Base-by-base conservation (phyloP, 1,140 invertebrate genomes). In the Mercenaria mercenaria region DNA sequence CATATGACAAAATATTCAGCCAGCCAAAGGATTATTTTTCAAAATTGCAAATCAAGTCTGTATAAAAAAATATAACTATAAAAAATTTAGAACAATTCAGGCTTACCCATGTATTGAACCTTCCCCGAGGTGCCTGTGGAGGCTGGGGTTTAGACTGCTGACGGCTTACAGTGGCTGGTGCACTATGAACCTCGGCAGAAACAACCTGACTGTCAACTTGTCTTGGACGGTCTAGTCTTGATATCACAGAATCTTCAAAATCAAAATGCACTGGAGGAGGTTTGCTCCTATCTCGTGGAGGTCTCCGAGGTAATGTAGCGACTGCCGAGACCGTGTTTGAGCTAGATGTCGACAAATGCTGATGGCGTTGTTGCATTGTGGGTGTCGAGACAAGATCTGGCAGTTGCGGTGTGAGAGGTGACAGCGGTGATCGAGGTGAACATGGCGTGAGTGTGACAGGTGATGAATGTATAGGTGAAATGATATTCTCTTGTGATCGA, bases 261-360 rank as follows among this genome's bases (percentile, higher is more conserved):
- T 89, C 64, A 81, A 89, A 89, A 59, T 89, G 87, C 67, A 88
- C 81, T 34, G 91, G 81, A 13, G 90, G 92, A 10, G 79, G 61
- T 87, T 91, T 94, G 26, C 72, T 79, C 29, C 76, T 76, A 20
- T 92, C 90, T 52, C 80, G 87, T 10, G 79, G 83, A 26, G 79
- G 83, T 76, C 90, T 83, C 69, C 94, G 88, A n/a, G 94, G 94
- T 52, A 95, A 61, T 23, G 94, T 95, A 0, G 94, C 94, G 13
- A 94, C 90, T 50, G 94, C 92, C 34, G 92, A 93, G n/a, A 95
- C 93, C 59, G 87, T 92, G 43, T 90, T 93, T 13, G 90, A 85
- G 76, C 90, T 91, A 0, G 59, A 72, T 1, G 34, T 52, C 20
- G 77, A 39, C 26, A 52, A 50, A 56, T 72, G 26, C 43, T 56